These are phyloP conservation scores for Thalassoma bifasciatum DNA, from an alignment of 2,113 vertebrate species.

Conservation along the genomic window DNA sequence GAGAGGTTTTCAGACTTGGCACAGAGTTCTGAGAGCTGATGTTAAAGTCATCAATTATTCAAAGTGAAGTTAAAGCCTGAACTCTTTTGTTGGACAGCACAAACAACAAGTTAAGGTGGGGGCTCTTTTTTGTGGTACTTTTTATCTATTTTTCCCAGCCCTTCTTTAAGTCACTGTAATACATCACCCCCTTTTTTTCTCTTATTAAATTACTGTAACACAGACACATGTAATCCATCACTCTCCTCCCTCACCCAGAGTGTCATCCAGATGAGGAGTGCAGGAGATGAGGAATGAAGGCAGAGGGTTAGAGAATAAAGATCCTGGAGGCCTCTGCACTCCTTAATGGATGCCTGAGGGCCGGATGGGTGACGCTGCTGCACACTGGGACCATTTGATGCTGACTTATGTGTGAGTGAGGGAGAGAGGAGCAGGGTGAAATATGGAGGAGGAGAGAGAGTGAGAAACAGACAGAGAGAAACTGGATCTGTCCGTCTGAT, in stretches of 20 bases:
- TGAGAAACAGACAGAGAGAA: slow-evolving; percentile 24
- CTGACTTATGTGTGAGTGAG: slow-evolving; percentile 33
- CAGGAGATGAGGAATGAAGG: slow-evolving; percentile 41
- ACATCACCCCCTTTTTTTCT: slow-evolving; percentile 1
- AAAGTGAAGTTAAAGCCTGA: neutral
- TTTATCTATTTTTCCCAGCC: neutral
- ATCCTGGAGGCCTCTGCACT: slow-evolving; percentile 19
- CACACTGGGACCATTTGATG: slow-evolving; percentile 47
- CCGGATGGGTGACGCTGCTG: slow-evolving; percentile 12
- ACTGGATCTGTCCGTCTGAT: slow-evolving; percentile 22
- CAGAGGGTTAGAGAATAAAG: slow-evolving; percentile 36
- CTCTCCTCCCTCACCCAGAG: slow-evolving; percentile 7
- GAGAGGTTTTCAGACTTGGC: neutral
- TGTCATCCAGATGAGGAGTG: slow-evolving; percentile 31
- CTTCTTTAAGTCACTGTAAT: neutral
- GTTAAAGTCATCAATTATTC: neutral
- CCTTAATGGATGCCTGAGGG: slow-evolving; percentile 41
- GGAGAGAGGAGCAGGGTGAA: slow-evolving; percentile 39
- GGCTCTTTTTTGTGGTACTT: neutral
- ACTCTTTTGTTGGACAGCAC: neutral
- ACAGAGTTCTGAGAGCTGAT: too few relatives aligned
- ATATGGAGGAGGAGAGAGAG: slow-evolving; percentile 42
- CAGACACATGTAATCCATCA: slow-evolving; percentile 29
- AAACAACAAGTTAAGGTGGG: neutral
- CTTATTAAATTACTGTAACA: slow-evolving; percentile 29